A percentile compares a stretch with the other conserved stretches of the same genome.
These are phyloP conservation scores for Dasysyrphus albostriatus DNA, from an alignment of 2,888 invertebrate species.

Conservation along the genomic window DNA sequence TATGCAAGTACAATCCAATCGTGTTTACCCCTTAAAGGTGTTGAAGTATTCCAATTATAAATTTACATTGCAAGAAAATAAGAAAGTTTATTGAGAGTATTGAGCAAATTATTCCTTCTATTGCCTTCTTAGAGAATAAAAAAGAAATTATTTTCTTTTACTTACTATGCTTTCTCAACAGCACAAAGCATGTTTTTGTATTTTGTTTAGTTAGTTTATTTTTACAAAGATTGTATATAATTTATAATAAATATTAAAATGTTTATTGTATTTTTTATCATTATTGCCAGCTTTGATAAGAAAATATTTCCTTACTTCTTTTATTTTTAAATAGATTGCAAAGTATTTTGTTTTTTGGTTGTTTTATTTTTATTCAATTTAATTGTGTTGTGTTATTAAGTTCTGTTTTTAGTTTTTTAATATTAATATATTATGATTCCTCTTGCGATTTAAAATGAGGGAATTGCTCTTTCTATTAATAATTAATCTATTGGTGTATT, in stretches of 20 bases:
- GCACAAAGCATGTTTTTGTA: constrained; percentile 49
- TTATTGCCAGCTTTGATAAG: constrained; percentile 80
- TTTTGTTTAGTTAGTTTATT: constrained; percentile 26
- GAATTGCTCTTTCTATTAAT: constrained; percentile 36
- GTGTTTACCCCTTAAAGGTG: not conserved
- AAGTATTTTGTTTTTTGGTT: constrained; percentile 35
- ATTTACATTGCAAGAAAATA: not conserved
- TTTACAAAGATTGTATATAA: constrained; percentile 71
- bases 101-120: constrained; percentile 56
- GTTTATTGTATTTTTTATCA: constrained; percentile 77
- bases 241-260: constrained; percentile 72
- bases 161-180: constrained; percentile 20
- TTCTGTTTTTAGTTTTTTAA: constrained; percentile 7
- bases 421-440: constrained; percentile 6
- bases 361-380: constrained; percentile 34
- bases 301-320: constrained; percentile 77
- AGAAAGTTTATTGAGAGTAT: constrained; percentile 14
- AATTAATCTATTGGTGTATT: constrained; percentile 67
- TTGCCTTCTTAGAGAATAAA: constrained; percentile 48
- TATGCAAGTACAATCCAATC: not conserved
- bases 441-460: constrained; percentile 1
- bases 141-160: constrained; percentile 13
- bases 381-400: constrained; percentile 1
- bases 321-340: constrained; percentile 60
- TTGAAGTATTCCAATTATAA: constrained; percentile 21